Percentiles rank a stretch among this genome's conserved stretches.
These are phyloP conservation scores for Drosophila cyrtoloma DNA, from an alignment of 2,888 invertebrate genomes.

Conservation along the genomic window DNA sequence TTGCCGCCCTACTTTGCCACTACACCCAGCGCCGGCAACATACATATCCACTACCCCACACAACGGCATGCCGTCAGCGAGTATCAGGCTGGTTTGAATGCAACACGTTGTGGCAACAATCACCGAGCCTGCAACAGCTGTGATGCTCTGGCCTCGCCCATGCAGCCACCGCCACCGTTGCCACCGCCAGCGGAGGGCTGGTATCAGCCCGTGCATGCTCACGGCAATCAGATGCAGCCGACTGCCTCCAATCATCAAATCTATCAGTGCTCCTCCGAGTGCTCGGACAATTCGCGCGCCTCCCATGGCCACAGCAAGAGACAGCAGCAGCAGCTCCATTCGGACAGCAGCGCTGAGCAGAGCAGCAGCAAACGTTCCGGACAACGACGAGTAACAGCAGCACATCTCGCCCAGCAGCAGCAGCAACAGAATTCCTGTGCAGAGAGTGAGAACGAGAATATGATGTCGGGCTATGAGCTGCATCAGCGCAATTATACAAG, in stretches of 20 bases:
- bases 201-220: slow-evolving; percentile 83
- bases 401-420: slow-evolving; percentile 55
- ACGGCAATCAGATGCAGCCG: slow-evolving; percentile 67
- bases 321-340: slow-evolving; percentile 73
- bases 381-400: slow-evolving; percentile 44
- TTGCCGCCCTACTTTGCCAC: slow-evolving; percentile 84
- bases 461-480: slow-evolving; percentile 62
- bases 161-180: slow-evolving; percentile 82
- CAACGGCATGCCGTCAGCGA: slow-evolving; percentile 85
- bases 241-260: slow-evolving; percentile 84
- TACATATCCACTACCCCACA: slow-evolving; percentile 85
- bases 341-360: slow-evolving; percentile 83
- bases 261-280: slow-evolving; percentile 85
- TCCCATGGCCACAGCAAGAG: slow-evolving; percentile 75
- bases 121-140: slow-evolving; percentile 85
- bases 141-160: slow-evolving; percentile 84
- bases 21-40: slow-evolving; percentile 62
- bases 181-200: slow-evolving; percentile 83
- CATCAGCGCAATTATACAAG: slow-evolving; percentile 82
- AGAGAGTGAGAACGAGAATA: slow-evolving; percentile 80
- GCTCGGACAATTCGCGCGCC: slow-evolving; percentile 85
- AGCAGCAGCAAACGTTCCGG: slow-evolving; percentile 64
- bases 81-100: slow-evolving; percentile 84
- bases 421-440: slow-evolving; percentile 55
- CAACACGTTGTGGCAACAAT: slow-evolving; percentile 83